These are phyloP conservation scores for Oryzias celebensis DNA, from an alignment of 2,113 vertebrate species.

Conservation along the genomic window DNA sequence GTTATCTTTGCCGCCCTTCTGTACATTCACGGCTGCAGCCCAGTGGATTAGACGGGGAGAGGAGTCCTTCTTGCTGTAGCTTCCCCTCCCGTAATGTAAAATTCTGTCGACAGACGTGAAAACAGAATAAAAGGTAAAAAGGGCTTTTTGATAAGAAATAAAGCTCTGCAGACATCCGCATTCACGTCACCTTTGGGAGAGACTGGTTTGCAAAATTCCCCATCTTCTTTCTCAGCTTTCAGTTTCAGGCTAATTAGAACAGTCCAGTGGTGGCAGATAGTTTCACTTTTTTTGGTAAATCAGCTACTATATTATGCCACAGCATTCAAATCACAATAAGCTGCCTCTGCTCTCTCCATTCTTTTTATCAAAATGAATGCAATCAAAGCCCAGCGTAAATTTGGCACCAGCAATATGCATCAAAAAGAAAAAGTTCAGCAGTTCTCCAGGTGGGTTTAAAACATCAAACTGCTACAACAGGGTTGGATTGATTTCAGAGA, in stretches of 20 bases:
- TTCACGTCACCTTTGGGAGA: background rate
- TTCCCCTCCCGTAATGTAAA: constrained; percentile 21
- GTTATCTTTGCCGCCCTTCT: constrained; percentile 59
- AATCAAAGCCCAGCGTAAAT: constrained; percentile 20
- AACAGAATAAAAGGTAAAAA: constrained; percentile 35
- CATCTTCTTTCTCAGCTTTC: constrained; percentile 2
- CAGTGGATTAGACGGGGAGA: constrained; percentile 48
- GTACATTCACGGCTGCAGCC: constrained; percentile 44
- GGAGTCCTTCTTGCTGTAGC: constrained; percentile 25
- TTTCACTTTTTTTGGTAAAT: constrained; percentile 1
- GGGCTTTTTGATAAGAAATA: constrained; percentile 37
- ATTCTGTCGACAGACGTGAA: constrained; percentile 44
- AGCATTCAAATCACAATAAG: constrained; percentile 14
- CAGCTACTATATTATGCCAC: constrained; percentile 7
- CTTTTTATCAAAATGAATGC: constrained; percentile 19
- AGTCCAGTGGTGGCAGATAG: background rate
- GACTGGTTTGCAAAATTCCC: constrained; percentile 15
- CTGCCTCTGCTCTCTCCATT: constrained; percentile 1
- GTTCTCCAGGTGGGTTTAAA: constrained; percentile 8
- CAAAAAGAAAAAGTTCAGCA: constrained; percentile 26
- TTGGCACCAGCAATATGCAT: constrained; percentile 12
- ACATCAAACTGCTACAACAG: constrained; percentile 1
- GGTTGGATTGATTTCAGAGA: constrained; percentile 5
- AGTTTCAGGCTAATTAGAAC: constrained; percentile 6
- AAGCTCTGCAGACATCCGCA: constrained; percentile 7